These are phyloP conservation scores for Valencia hispanica DNA, from an alignment of 2,797 vertebrate genomes.

Conservation along the genomic window DNA sequence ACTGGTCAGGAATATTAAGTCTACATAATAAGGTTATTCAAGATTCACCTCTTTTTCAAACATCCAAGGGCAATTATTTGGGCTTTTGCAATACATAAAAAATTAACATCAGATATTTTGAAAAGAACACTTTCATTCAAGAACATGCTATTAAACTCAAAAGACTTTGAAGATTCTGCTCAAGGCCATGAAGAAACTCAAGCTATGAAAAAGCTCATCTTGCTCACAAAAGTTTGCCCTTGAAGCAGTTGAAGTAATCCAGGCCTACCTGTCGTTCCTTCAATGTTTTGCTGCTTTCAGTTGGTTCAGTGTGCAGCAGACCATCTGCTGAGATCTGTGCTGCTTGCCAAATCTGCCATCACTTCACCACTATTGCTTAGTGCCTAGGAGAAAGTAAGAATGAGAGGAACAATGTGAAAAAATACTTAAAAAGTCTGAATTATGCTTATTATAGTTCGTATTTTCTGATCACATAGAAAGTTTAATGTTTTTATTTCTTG, in stretches of 20 bases:
- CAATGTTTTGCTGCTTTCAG: constrained; percentile 34
- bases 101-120: constrained; percentile 22
- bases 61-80: constrained; percentile 13
- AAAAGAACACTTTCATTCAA: constrained; percentile 31
- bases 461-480: neutral
- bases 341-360: constrained; percentile 55
- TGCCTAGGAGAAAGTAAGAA: constrained; percentile 41
- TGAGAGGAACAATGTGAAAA: constrained; percentile 2
- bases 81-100: constrained; percentile 20
- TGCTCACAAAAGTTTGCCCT: constrained; percentile 11
- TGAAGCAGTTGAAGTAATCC: constrained; percentile 17
- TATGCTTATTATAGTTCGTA: neutral
- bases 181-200: constrained; percentile 21
- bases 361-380: constrained; percentile 50
- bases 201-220: constrained; percentile 19
- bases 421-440: neutral
- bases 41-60: neutral
- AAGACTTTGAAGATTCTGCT: constrained; percentile 7
- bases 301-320: constrained; percentile 59
- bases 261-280: constrained; percentile 58
- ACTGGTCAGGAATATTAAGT: neutral
- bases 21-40: neutral
- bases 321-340: constrained; percentile 46
- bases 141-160: constrained; percentile 32
- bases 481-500: neutral